phyloP scores from a whole-genome alignment of 2,113 vertebrate genomes.

The Vimba vimba region DNA sequence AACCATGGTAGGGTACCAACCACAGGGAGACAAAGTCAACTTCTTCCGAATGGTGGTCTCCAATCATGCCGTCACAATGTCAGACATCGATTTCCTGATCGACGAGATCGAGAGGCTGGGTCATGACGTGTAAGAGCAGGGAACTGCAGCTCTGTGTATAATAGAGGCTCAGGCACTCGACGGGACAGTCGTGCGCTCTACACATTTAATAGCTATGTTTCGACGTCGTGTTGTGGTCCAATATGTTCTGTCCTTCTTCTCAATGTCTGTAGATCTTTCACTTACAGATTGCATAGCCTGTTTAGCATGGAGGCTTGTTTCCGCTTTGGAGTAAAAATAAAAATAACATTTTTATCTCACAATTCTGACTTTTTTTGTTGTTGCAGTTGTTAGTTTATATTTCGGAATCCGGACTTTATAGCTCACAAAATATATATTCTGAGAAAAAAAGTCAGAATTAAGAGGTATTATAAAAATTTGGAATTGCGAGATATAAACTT shows the following conservation, averaged over 20 bases:
- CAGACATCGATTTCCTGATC: slow-evolving; percentile 97
- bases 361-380: too few species aligned
- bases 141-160: neutral
- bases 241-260: slow-evolving; percentile 24
- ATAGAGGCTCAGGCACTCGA: neutral
- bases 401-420: too few species aligned
- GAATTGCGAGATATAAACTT: too few species aligned
- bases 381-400: too few species aligned
- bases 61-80: slow-evolving; percentile 90
- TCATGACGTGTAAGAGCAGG: slow-evolving; percentile 84
- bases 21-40: slow-evolving; percentile 94
- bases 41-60: slow-evolving; percentile 99
- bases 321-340: too few species aligned
- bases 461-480: too few species aligned
- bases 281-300: neutral
- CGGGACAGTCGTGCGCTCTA: slow-evolving; percentile 4
- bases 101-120: slow-evolving; percentile 95
- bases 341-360: too few species aligned
- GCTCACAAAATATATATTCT: too few species aligned
- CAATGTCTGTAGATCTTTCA: slow-evolving; percentile 18
- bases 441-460: too few species aligned
- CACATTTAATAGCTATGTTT: slow-evolving; percentile 24
- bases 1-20: slow-evolving; percentile 99
- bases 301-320: too few species aligned
- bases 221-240: slow-evolving; percentile 27